A percentile compares a stretch with the other conserved stretches of the same genome.
Evolutionary conservation across 2,113 vertebrate genomes (phyloP).

Genomic region (Ptilonorhynchus violaceus): DNA sequence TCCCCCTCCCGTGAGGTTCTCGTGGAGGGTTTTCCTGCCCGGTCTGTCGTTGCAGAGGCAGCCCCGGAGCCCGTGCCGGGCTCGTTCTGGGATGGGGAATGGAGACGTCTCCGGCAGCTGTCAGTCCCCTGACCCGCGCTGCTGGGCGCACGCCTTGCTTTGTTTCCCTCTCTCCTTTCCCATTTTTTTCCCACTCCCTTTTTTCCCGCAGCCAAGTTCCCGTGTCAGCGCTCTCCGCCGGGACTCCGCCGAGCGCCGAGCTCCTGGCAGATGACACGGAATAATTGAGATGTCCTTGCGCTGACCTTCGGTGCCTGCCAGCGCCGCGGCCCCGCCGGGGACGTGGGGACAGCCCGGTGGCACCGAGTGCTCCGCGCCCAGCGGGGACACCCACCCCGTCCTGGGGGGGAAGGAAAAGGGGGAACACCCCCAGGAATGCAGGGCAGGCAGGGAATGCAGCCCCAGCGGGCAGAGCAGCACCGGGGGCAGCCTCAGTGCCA

Average conservation of each 20-base stretch:
- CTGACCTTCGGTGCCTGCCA: slow-evolving; percentile 71
- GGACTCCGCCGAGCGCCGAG: slow-evolving; percentile 55
- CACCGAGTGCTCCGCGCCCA: not conserved
- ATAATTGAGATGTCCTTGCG: slow-evolving; percentile 75
- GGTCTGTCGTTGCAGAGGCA: slow-evolving; percentile 53
- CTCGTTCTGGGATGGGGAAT: slow-evolving; percentile 55
- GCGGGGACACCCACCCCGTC: not conserved
- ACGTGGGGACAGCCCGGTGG: slow-evolving; percentile 27
- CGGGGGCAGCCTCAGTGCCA: fast-evolving
- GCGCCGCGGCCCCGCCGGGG: slow-evolving; percentile 21
- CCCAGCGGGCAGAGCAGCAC: fast-evolving
- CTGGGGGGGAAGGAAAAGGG: fast-evolving
- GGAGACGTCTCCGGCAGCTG: slow-evolving; percentile 66
- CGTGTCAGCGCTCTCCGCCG: slow-evolving; percentile 56
- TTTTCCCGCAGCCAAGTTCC: slow-evolving; percentile 46
- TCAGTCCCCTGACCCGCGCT: slow-evolving; percentile 65
- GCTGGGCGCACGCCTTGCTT: slow-evolving; percentile 27
- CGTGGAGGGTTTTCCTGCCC: not conserved
- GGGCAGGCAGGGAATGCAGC: not conserved
- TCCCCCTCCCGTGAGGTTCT: slow-evolving; percentile 25
- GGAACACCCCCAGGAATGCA: fast-evolving
- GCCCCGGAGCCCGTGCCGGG: slow-evolving; percentile 42
- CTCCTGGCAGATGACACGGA: slow-evolving; percentile 66
- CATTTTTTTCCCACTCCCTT: not conserved
- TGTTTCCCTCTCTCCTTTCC: not conserved